Evolutionary conservation across 1,140 invertebrate species (phyloP).

Genomic region (Glomeris maerens): DNA sequence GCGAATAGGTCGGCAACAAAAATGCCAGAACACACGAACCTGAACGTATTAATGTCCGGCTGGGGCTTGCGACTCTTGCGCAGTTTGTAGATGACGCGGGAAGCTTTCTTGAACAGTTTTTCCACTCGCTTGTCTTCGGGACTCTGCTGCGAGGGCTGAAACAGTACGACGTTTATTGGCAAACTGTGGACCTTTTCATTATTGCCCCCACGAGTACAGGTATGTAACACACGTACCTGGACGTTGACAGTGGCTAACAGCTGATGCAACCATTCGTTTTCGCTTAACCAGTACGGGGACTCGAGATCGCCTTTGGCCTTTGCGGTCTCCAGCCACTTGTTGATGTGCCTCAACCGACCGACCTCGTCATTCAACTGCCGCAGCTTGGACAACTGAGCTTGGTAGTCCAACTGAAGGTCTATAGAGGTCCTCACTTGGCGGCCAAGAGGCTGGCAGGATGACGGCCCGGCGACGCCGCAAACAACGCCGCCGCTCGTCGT

Average conservation of each 20-base stretch:
- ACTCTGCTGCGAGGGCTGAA: conserved; percentile 36
- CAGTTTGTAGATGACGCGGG: conserved; percentile 76
- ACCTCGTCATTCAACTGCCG: conserved; percentile 71
- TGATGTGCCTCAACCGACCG: conserved; percentile 58
- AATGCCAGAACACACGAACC: conserved; percentile 45
- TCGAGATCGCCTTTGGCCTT: conserved; percentile 47
- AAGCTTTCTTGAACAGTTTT: conserved; percentile 67
- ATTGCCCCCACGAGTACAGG: neutral
- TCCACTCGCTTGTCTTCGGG: conserved; percentile 60
- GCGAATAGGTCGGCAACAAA: neutral
- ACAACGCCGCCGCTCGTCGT: neutral
- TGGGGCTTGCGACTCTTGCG: conserved; percentile 70
- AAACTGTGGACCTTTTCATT: neutral
- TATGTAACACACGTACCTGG: conserved; percentile 29
- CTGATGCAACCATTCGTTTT: conserved; percentile 68
- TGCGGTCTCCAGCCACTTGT: conserved; percentile 36
- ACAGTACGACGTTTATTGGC: neutral
- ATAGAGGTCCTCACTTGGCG: conserved; percentile 58
- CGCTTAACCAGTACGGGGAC: conserved; percentile 64
- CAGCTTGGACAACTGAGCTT: conserved; percentile 69
- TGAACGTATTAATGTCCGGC: conserved; percentile 81
- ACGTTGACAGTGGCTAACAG: conserved; percentile 39
- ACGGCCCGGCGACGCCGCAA: neutral
- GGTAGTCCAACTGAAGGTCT: conserved; percentile 79
- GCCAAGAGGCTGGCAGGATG: conserved; percentile 26